phyloP scores from a whole-genome alignment of 2,797 vertebrate genomes.

The Artibeus lituratus region DNA sequence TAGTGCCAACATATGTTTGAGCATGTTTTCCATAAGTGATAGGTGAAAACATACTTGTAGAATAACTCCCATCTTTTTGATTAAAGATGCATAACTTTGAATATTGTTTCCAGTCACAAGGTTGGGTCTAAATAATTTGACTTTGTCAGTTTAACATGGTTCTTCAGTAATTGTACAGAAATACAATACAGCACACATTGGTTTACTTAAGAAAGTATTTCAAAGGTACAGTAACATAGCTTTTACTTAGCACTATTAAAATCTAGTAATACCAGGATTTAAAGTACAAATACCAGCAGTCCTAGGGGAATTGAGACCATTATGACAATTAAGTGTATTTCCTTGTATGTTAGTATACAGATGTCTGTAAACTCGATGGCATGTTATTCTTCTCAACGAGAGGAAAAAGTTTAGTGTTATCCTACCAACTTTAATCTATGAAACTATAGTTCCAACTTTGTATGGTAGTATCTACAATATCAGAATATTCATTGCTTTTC shows the following conservation, averaged over 20 bases:
- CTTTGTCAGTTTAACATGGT: conserved; percentile 9
- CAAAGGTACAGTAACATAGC: not conserved
- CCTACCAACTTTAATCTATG: not conserved
- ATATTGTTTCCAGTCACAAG: not conserved
- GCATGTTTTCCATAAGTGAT: not conserved
- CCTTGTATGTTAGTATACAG: not conserved
- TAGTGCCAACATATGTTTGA: not conserved
- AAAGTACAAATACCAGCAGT: not conserved
- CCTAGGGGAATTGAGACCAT: not conserved
- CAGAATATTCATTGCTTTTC: not conserved
- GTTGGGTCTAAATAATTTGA: conserved; percentile 7
- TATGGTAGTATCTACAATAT: not conserved
- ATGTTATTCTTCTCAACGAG: not conserved
- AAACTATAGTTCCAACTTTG: not conserved
- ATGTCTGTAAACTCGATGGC: not conserved
- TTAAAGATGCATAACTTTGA: conserved; percentile 4
- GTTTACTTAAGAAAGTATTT: not conserved
- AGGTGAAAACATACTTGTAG: not conserved
- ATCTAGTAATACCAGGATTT: not conserved
- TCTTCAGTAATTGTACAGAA: conserved; percentile 4
- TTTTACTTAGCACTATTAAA: not conserved
- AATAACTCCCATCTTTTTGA: not conserved
- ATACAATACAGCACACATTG: not conserved
- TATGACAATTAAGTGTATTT: not conserved
- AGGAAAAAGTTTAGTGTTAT: not conserved